Base-by-base conservation (phyloP, 2,888 invertebrate genomes). In the Pristionchus maxplancki region DNA sequence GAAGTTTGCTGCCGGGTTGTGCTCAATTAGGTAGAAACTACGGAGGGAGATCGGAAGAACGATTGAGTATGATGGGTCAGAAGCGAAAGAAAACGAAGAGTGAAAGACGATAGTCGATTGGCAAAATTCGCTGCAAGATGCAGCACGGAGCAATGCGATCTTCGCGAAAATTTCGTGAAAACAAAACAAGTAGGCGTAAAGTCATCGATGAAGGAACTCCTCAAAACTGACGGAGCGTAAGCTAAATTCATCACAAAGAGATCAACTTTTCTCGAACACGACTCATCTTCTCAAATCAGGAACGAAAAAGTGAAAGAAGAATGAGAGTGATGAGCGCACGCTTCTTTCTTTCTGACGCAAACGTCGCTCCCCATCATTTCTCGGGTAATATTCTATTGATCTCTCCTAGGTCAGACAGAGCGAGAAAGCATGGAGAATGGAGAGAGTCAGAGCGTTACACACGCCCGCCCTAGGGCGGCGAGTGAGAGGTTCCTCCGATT, bases 401-500 rank as follows among this genome's bases (percentile, higher is more conserved):
- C n/a, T 58, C 58, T 58, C 24, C 1, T 8, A 9, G 24, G 58
- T 58, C 5, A 58, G n/a, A n/a, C 24, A n/a, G n/a, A 9, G 58
- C 5, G 4, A 58, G 24, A 58, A n/a, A n/a, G 24, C 6, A 9
- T 9, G n/a, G 9, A n/a, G 9, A 58, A n/a, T n/a, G 58, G n/a
- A n/a, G 20, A 58, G 58, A 3, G 9, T 17, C 20, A 53, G 53
- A 53, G 53, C 44, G 11, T 67, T 67, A 67, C 64, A 67, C 64
- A 67, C 64, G 1, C 64, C 31, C 64, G 34, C 28, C 64, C 34
- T 58, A 24, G 50, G 50, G 50, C 20, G 50, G 11, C 13, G 64
- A 31, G 64, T 67, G 64, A 62, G 62, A 34, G 64, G 64, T 67
- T 67, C n/a, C n/a, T n/a, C 64, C 64, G 64, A 67, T 67, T 67